Base-by-base conservation (phyloP, 2,797 vertebrate genomes). In the Neopelma chrysocephalum region DNA sequence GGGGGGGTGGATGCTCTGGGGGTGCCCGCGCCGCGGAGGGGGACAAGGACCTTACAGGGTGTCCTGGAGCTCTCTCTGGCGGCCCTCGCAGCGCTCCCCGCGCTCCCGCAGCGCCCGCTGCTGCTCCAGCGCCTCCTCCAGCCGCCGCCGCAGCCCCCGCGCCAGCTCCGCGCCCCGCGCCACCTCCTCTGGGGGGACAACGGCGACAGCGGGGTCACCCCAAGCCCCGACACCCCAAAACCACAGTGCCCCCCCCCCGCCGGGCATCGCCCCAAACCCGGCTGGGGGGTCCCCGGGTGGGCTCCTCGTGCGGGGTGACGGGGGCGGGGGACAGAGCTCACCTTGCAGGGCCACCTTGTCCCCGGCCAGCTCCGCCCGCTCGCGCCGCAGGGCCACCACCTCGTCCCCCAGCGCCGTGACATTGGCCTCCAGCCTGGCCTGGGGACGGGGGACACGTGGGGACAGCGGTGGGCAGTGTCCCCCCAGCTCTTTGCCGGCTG, bases 401-500 rank as follows among this genome's bases (percentile, higher is more conserved):
- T 71, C 34, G 3, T 38, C 60, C 78, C 42, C 50, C 50, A 94
- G 87, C 1, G 15, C 57, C 0, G 94, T 92, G 36, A 12, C 16
- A 7, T 94, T 87, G 94, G 38, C 78, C 29, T 82, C 89, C 94
- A 96, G 87, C 11, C 29, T 5, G 87, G 71, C 75, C 96, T 95
- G 91, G 78, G 42, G 54, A 86, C 7, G 80, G 48, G 93, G 40
- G 47, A 89, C 73, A 43, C 3, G 1, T 27, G 64, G 80, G 62
- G 72, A 65, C 38, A 16, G 16, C 8, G 11, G 3, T 6, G 82
- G 64, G 48, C 57, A 45, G 25, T 2, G 50, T 43, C 17, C 13
- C 23, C 60, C 5, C 3, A 0, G 2, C 21, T 10, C 48, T 12
- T 15, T 27, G 1, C 5, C 13, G 1, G 4, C 42, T 25, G 29